Conservation (phyloP, 2,888 invertebrate genomes). For the Lymantria dispar region DNA sequence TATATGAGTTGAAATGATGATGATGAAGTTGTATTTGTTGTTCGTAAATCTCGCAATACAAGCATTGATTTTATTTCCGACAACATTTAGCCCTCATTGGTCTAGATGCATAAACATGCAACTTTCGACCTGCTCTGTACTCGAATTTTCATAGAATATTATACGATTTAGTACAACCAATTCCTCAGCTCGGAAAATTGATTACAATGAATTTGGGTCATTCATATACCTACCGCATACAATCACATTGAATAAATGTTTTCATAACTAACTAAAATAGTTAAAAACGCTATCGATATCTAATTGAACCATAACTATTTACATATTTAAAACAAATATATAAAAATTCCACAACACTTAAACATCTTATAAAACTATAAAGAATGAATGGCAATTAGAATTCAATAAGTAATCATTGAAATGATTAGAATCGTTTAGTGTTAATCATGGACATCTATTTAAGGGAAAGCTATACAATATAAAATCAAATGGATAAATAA, state of each 20-base stretch:
- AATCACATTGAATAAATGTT: background rate
- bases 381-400: slow-evolving; percentile 33
- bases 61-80: too few relatives aligned
- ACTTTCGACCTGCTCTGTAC: too few relatives aligned
- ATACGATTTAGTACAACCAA: background rate
- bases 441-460: slow-evolving; percentile 25
- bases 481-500: slow-evolving; percentile 35
- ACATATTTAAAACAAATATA: slow-evolving; percentile 14
- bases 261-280: slow-evolving; percentile 8
- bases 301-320: slow-evolving; percentile 6
- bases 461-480: slow-evolving; percentile 29
- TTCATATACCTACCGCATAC: slow-evolving; percentile 2
- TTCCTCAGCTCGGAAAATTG: background rate
- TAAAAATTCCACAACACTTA: slow-evolving; percentile 19
- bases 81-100: too few relatives aligned
- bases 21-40: too few relatives aligned
- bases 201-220: background rate
- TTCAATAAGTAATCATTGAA: slow-evolving; percentile 27
- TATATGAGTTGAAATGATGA: too few relatives aligned
- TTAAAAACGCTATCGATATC: slow-evolving; percentile 7
- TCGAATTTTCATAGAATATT: too few relatives aligned
- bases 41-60: too few relatives aligned
- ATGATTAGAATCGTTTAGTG: slow-evolving; percentile 23
- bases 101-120: too few relatives aligned
- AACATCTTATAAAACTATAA: slow-evolving; percentile 18